Evolutionary conservation across 2,888 invertebrate genomes (phyloP).

Genomic region (Archips crataeganus): DNA sequence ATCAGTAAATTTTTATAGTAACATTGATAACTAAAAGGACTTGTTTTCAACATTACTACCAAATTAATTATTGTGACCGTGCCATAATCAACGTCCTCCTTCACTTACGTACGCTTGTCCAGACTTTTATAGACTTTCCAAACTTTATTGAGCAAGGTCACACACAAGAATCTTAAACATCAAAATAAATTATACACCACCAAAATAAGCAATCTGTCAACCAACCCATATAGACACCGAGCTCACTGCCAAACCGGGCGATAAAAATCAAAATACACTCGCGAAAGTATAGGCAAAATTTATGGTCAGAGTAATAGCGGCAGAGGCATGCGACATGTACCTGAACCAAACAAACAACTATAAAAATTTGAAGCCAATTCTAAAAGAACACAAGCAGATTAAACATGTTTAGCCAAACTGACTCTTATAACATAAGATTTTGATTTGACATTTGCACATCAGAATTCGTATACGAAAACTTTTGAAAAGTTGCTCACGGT

Average conservation of each 20-base stretch:
- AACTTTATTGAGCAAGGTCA: not conserved
- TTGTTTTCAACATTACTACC: too few relatives aligned
- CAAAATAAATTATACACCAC: slow-evolving; percentile 3
- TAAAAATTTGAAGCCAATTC: slow-evolving; percentile 11
- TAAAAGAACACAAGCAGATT: slow-evolving; percentile 7
- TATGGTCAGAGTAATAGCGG: slow-evolving; percentile 16
- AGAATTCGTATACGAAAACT: not conserved
- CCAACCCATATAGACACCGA: slow-evolving; percentile 15
- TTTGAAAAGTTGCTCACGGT: slow-evolving; percentile 13
- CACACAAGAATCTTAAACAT: not conserved
- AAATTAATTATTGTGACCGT: too few relatives aligned
- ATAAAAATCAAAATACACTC: slow-evolving; percentile 23
- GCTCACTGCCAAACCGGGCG: slow-evolving; percentile 18
- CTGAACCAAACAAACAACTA: slow-evolving; percentile 34
- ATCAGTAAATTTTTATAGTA: too few relatives aligned
- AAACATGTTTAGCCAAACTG: not conserved
- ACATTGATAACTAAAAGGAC: too few relatives aligned
- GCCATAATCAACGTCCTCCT: not conserved
- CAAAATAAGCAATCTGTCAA: slow-evolving; percentile 37
- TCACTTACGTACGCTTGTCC: not conserved
- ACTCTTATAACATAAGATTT: not conserved
- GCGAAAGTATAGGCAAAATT: slow-evolving; percentile 23
- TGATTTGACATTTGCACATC: slow-evolving; percentile 14
- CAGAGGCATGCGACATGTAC: slow-evolving; percentile 6
- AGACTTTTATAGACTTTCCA: too few relatives aligned